Conservation (phyloP, 2,113 vertebrate genomes). For the Hippocampus zosterae region DNA sequence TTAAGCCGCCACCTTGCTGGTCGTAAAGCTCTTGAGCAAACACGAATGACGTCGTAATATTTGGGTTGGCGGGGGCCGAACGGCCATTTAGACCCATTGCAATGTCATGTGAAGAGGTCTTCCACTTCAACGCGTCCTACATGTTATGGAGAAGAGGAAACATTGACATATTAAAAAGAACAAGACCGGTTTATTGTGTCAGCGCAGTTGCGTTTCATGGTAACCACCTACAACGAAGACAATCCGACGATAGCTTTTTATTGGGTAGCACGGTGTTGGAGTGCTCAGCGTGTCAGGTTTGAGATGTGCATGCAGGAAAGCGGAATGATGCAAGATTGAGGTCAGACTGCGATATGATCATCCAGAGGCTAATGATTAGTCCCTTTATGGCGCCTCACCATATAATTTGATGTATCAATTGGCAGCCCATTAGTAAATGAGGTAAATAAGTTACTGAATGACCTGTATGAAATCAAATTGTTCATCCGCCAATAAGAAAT, state of each 20-base stretch:
- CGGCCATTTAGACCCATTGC: slow-evolving; percentile 28
- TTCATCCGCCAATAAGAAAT: neutral
- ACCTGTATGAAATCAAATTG: neutral
- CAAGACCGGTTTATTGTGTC: slow-evolving; percentile 38
- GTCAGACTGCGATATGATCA: slow-evolving; percentile 23
- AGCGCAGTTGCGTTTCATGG: slow-evolving; percentile 13
- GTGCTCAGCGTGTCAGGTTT: neutral
- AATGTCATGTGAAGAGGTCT: slow-evolving; percentile 21
- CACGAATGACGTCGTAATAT: slow-evolving; percentile 36
- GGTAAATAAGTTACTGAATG: neutral
- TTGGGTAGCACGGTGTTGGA: no score
- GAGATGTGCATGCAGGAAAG: neutral
- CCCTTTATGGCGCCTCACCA: slow-evolving; percentile 17
- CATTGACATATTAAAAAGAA: slow-evolving; percentile 20
- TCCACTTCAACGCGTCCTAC: slow-evolving; percentile 3
- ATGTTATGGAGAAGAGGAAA: slow-evolving; percentile 31
- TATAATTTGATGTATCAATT: slow-evolving; percentile 2
- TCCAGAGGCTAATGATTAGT: slow-evolving; percentile 46
- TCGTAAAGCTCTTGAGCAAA: slow-evolving; percentile 45
- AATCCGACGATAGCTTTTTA: no score
- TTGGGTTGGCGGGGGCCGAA: slow-evolving; percentile 12
- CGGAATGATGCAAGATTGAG: neutral
- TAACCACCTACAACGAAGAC: neutral
- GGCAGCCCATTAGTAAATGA: slow-evolving; percentile 13
- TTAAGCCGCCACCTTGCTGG: slow-evolving; percentile 13